Conservation (phyloP, 2,797 vertebrate species). For the Typhlichthys eigenmanni region DNA sequence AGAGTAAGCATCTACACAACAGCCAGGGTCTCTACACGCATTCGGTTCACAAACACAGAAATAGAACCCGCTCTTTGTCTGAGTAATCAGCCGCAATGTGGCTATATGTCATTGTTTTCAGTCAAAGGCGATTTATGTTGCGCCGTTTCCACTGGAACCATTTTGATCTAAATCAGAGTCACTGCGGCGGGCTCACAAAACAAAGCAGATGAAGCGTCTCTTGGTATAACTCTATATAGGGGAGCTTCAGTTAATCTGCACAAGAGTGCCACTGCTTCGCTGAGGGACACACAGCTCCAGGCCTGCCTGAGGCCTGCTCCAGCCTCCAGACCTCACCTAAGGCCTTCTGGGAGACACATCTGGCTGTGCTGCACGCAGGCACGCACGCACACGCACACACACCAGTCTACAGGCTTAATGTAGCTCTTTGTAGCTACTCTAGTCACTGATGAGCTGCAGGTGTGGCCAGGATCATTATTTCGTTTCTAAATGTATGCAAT, state of each 20-base stretch:
- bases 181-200: constrained; percentile 18
- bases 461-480: not conserved
- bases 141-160: constrained; percentile 29
- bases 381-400: constrained; percentile 20
- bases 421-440: constrained; percentile 1
- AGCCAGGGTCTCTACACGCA: constrained; percentile 36
- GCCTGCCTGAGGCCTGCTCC: constrained; percentile 51
- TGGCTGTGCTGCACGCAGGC: constrained; percentile 3
- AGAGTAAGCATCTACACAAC: constrained; percentile 50
- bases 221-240: constrained; percentile 26
- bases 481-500: too few relatives aligned
- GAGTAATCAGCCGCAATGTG: constrained; percentile 44
- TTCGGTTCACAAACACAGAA: constrained; percentile 57
- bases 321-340: constrained; percentile 34
- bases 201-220: constrained; percentile 13
- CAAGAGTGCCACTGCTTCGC: constrained; percentile 23
- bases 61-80: constrained; percentile 49
- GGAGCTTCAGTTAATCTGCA: constrained; percentile 43
- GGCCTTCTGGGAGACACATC: constrained; percentile 41
- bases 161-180: constrained; percentile 41
- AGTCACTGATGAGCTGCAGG: not conserved
- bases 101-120: constrained; percentile 29
- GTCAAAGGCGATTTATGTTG: constrained; percentile 22
- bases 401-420: constrained; percentile 14
- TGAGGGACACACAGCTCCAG: constrained; percentile 53